A percentile compares a stretch with the other conserved stretches of the same genome.
These are phyloP conservation scores for Argyra leucocephala DNA, from an alignment of 2,888 invertebrate genomes.

Conservation along the genomic window DNA sequence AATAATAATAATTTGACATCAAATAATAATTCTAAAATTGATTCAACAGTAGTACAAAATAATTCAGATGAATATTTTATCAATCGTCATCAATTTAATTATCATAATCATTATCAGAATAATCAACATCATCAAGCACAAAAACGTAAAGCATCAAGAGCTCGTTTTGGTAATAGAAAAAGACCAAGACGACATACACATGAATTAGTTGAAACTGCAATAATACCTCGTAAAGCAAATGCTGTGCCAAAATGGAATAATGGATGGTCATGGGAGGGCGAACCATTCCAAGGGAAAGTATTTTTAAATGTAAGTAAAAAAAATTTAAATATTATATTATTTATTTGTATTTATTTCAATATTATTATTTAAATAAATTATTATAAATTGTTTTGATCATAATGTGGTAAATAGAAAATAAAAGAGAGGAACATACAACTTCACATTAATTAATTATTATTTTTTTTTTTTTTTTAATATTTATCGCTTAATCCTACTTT, in stretches of 20 bases:
- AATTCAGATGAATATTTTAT: not conserved
- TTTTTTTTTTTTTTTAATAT: no score
- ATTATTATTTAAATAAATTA: no score
- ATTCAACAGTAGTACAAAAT: conserved; percentile 7
- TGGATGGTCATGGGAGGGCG: conserved; percentile 87
- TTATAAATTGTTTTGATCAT: no score
- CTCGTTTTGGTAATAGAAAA: conserved; percentile 40
- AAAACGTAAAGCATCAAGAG: conserved; percentile 39
- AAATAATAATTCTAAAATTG: not conserved
- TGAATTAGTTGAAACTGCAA: conserved; percentile 42
- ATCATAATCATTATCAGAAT: not conserved
- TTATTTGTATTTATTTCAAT: conserved; percentile 7
- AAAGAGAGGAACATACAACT: not conserved
- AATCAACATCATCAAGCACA: conserved; percentile 25
- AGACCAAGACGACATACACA: conserved; percentile 35
- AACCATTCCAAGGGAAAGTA: conserved; percentile 70
- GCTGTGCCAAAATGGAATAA: conserved; percentile 72
- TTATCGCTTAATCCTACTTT: no score
- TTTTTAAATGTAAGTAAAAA: conserved; percentile 63
- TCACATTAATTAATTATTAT: no score
- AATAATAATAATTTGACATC: conserved; percentile 15
- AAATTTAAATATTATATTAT: no score
- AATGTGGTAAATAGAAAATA: no score
- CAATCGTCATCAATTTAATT: not conserved
- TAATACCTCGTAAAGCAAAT: conserved; percentile 43